These are phyloP conservation scores for Hemiprocne comata DNA, from an alignment of 2,113 vertebrate species.

Conservation along the genomic window DNA sequence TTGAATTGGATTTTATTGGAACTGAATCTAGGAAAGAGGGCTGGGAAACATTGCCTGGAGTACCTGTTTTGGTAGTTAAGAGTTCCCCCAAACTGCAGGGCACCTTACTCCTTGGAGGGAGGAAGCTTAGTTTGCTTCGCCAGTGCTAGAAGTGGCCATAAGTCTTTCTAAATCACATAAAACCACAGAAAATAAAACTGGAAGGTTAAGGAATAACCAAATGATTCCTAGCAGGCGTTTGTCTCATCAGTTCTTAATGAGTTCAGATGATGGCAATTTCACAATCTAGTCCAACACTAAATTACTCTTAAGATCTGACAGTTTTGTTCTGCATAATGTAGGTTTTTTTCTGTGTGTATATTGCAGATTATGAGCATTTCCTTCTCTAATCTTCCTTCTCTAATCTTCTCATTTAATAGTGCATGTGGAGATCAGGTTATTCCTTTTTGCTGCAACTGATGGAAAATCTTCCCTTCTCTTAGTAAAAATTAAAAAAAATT, in stretches of 20 bases:
- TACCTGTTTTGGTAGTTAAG: neutral
- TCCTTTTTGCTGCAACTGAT: neutral
- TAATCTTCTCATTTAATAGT: neutral
- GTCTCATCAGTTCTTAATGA: neutral
- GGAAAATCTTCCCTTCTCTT: neutral
- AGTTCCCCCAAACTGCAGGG: neutral
- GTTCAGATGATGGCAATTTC: neutral
- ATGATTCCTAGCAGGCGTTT: neutral
- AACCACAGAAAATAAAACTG: neutral
- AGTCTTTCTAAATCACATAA: neutral
- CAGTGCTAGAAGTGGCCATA: neutral
- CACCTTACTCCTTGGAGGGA: neutral
- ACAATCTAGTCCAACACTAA: neutral
- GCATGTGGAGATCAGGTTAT: neutral
- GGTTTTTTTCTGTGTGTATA: neutral
- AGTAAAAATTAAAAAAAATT: neutral
- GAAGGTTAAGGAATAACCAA: neutral
- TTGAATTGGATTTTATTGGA: neutral
- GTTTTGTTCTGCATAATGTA: neutral
- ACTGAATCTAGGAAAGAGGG: neutral
- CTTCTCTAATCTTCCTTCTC: neutral
- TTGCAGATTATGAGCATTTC: neutral
- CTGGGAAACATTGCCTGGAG: neutral
- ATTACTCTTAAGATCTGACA: neutral
- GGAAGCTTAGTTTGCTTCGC: neutral